These are phyloP conservation scores for Orthosia gracilis DNA, from an alignment of 2,888 invertebrate genomes.

Conservation along the genomic window DNA sequence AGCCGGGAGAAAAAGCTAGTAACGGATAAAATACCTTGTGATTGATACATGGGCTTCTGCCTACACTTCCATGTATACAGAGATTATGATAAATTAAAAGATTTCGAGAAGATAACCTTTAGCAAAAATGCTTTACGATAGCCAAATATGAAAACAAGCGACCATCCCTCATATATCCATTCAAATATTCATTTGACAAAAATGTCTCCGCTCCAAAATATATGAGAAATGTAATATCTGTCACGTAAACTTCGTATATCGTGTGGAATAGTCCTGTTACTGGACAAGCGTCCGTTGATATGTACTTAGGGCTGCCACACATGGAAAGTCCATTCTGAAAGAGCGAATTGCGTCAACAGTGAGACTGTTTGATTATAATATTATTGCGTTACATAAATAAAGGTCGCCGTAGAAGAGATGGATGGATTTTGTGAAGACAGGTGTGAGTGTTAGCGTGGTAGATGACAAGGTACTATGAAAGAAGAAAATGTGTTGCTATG, in stretches of 20 bases:
- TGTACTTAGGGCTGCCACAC: constrained; percentile 14
- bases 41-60: no score
- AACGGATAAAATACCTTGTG: no score
- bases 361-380: no score
- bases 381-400: no score
- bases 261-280: constrained; percentile 37
- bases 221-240: constrained; percentile 31
- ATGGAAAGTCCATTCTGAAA: neutral
- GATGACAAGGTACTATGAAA: no score
- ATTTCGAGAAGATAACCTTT: neutral
- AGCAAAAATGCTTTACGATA: neutral
- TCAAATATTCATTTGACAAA: constrained; percentile 41
- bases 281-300: constrained; percentile 41
- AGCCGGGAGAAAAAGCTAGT: no score
- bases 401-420: no score
- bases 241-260: constrained; percentile 25
- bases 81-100: no score
- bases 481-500: no score
- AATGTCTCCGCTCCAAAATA: constrained; percentile 7
- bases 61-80: neutral
- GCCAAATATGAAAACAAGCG: neutral
- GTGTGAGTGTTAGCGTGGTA: no score
- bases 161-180: constrained; percentile 11
- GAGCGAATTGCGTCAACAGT: neutral
- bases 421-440: no score